A percentile compares a stretch with the other conserved stretches of the same genome.
Evolutionary conservation across 2,888 invertebrate species (phyloP).

Genomic region (Clanis bilineata): DNA sequence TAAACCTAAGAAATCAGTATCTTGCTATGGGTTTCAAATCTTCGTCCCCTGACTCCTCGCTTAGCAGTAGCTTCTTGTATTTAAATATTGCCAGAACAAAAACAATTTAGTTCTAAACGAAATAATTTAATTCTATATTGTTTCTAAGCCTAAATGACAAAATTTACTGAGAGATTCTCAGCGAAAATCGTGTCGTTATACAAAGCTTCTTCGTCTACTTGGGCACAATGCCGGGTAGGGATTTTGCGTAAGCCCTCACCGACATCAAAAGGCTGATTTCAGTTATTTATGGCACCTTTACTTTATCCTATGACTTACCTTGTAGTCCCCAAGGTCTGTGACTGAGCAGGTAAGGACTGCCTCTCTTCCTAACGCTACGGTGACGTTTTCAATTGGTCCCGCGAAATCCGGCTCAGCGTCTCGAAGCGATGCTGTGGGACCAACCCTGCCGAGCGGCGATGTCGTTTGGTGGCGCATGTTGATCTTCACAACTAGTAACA

Average conservation of each 20-base stretch:
- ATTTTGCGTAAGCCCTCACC: constrained; percentile 19
- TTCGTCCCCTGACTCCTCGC: no score
- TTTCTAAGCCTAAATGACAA: constrained; percentile 1
- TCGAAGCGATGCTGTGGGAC: constrained; percentile 63
- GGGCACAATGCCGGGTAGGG: constrained; percentile 14
- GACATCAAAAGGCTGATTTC: constrained; percentile 20
- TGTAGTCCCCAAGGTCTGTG: constrained; percentile 87
- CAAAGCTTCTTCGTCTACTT: constrained; percentile 16
- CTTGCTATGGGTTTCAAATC: no score
- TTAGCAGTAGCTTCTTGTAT: not conserved
- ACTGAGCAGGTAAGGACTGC: constrained; percentile 88
- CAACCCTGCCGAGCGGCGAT: constrained; percentile 61
- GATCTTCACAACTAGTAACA: constrained; percentile 68
- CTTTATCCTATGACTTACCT: constrained; percentile 72
- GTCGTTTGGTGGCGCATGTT: constrained; percentile 69
- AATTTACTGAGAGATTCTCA: constrained; percentile 11
- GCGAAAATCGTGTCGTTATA: constrained; percentile 17
- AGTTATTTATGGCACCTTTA: constrained; percentile 20
- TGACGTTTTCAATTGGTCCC: constrained; percentile 87
- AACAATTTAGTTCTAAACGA: constrained; percentile 5
- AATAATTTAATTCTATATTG: constrained; percentile 11
- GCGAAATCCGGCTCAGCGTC: constrained; percentile 85
- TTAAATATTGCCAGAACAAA: not conserved
- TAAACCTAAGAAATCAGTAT: no score
- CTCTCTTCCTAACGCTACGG: constrained; percentile 88